Evolutionary conservation across 2,888 invertebrate species (phyloP).

Genomic region (Psylliodes chrysocephalus): DNA sequence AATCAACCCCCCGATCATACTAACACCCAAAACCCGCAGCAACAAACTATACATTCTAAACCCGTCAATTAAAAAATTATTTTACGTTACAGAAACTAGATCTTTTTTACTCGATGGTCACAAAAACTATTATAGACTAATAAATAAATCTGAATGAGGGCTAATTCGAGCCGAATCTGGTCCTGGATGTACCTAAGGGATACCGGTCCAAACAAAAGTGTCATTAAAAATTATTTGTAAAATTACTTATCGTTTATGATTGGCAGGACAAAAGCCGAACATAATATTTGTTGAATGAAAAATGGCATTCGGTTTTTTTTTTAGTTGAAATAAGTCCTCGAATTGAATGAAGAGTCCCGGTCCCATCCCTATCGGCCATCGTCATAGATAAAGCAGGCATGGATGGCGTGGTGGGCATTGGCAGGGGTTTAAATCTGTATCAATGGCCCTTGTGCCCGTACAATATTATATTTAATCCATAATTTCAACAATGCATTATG

Average conservation of each 20-base stretch:
- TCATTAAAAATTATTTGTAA: conserved; percentile 48
- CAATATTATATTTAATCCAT: conserved; percentile 57
- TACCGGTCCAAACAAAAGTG: conserved; percentile 41
- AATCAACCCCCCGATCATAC: too few species aligned
- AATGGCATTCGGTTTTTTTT: conserved; percentile 53
- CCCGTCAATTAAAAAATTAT: too few species aligned
- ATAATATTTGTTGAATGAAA: conserved; percentile 55
- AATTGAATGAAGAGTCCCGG: conserved; percentile 49
- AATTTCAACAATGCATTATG: conserved; percentile 59
- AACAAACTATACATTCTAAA: too few species aligned
- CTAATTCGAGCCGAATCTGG: conserved; percentile 1
- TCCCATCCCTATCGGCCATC: conserved; percentile 58
- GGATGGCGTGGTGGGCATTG: not conserved
- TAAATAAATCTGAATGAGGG: not conserved
- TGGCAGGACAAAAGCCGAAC: conserved; percentile 59
- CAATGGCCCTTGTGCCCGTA: conserved; percentile 54
- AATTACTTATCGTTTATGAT: conserved; percentile 55
- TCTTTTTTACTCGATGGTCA: too few species aligned
- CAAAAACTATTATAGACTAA: too few species aligned
- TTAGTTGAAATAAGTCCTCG: conserved; percentile 39
- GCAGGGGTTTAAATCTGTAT: conserved; percentile 57
- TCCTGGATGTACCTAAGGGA: conserved; percentile 33
- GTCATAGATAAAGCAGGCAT: conserved; percentile 53
- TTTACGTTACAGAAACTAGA: too few species aligned
- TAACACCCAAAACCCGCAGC: too few species aligned